A percentile compares a stretch with the other conserved stretches of the same genome.
Conservation (phyloP, 2,888 invertebrate genomes). For the Drosophila histrio region DNA sequence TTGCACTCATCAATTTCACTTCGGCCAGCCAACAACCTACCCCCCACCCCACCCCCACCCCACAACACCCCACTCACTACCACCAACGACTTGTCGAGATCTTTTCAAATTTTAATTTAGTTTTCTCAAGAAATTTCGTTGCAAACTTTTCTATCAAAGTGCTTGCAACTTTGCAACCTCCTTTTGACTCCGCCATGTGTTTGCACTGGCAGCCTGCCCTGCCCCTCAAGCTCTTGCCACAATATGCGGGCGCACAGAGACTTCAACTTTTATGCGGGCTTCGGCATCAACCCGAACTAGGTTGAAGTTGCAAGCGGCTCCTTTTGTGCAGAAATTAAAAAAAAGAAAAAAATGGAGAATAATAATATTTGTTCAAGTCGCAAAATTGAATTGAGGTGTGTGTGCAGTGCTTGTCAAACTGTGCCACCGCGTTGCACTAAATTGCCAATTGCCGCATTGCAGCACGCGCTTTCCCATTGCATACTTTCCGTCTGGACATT, state of each 20-base stretch:
- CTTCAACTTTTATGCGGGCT: conserved; percentile 64
- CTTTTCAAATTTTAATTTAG: conserved; percentile 75
- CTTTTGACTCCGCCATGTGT: not conserved
- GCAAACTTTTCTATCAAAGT: conserved; percentile 67
- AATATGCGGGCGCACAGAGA: conserved; percentile 5
- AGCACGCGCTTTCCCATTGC: conserved; percentile 48
- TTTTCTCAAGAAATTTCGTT: conserved; percentile 69
- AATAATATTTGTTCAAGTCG: conserved; percentile 60
- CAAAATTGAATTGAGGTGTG: conserved; percentile 61
- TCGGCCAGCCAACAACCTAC: no score
- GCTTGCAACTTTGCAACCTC: conserved; percentile 10
- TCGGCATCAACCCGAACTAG: conserved; percentile 27
- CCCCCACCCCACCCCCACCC: not conserved
- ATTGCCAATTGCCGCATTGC: conserved; percentile 45
- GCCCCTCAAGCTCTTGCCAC: conserved; percentile 1
- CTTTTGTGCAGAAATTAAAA: conserved; percentile 2
- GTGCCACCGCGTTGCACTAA: not conserved
- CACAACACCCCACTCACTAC: not conserved
- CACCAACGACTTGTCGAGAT: conserved; percentile 18
- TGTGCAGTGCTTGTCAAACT: conserved; percentile 50
- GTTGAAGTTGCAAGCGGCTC: conserved; percentile 40
- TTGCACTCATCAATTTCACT: no score
- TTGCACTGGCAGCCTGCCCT: not conserved
- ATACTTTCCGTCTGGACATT: conserved; percentile 68
- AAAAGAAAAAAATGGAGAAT: conserved; percentile 8